Base-by-base conservation (phyloP, 2,797 vertebrate species). In the Antrozous pallidus region DNA sequence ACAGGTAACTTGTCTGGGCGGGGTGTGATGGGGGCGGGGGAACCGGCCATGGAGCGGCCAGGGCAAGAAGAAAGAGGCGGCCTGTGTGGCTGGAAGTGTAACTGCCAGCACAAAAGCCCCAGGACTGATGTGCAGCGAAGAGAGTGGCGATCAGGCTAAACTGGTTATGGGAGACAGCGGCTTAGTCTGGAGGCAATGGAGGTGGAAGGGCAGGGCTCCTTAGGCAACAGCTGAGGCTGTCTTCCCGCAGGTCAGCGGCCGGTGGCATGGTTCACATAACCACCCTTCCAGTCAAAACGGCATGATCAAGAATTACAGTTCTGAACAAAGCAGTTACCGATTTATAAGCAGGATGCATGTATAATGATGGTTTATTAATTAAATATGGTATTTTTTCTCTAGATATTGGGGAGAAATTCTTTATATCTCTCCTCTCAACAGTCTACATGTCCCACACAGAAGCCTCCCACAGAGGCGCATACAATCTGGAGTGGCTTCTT, bases 341-440 rank as follows among this genome's bases (percentile, higher is more conserved):
- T 54, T 94, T 89, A 80, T 2, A 82, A 83, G 65, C 5, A 61
- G 16, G 49, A 79, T 86, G 88, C 84, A 83, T 67, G 73, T 17
- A 40, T 8, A n/a, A 58, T 14, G 33, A 74, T 40, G 26, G 20
- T 63, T 92, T 75, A 77, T 58, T 77, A 79, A 61, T 8, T 56
- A 40, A 86, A 80, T 47, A 42, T 47, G 36, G 56, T 42, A 42
- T 87, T 92, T 92, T 95, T 90, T 88, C 51, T 81, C 31, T 75
- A 90, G 51, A 49, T 24, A 49, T 36, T 2, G 61, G 40, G 54
- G 69, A 40, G 51, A 49, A 89, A 82, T 14, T 40, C 36, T 77
- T 70, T 51, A 54, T 38, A 54, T 31, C 28, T 92, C 28, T 36
- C 61, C 83, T 88, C 73, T 49, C 17, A 67, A 12, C 88, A 70